Evolutionary conservation across 2,797 vertebrate species (phyloP).

Genomic region (Acropternis orthonyx): DNA sequence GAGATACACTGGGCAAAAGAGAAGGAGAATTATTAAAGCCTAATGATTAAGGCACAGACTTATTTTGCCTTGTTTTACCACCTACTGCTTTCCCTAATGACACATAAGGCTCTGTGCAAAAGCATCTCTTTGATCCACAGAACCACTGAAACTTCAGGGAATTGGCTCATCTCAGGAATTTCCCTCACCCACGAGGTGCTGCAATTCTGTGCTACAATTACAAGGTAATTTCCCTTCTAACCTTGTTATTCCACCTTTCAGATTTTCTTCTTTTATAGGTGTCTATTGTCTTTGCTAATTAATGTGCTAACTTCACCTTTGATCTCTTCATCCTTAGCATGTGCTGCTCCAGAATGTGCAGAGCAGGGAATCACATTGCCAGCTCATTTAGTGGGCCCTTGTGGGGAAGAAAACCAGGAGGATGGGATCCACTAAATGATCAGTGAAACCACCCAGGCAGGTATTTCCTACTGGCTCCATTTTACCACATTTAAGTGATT

Average conservation of each 20-base stretch:
- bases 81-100: background rate
- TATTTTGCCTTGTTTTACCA: background rate
- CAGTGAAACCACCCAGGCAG: background rate
- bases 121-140: background rate
- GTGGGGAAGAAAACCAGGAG: background rate
- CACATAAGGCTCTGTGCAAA: background rate
- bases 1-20: background rate
- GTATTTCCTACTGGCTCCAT: background rate
- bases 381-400: background rate
- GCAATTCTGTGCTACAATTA: background rate
- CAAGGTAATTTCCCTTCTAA: background rate
- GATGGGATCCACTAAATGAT: background rate
- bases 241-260: background rate
- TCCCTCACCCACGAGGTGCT: background rate
- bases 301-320: background rate
- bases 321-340: background rate
- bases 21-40: background rate
- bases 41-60: background rate
- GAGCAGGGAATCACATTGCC: background rate
- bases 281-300: background rate
- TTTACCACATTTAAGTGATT: background rate
- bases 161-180: background rate
- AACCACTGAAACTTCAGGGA: background rate
- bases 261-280: background rate
- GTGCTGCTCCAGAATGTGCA: background rate